Base-by-base conservation (phyloP, 2,113 vertebrate species). In the Cyanoderma ruficeps region DNA sequence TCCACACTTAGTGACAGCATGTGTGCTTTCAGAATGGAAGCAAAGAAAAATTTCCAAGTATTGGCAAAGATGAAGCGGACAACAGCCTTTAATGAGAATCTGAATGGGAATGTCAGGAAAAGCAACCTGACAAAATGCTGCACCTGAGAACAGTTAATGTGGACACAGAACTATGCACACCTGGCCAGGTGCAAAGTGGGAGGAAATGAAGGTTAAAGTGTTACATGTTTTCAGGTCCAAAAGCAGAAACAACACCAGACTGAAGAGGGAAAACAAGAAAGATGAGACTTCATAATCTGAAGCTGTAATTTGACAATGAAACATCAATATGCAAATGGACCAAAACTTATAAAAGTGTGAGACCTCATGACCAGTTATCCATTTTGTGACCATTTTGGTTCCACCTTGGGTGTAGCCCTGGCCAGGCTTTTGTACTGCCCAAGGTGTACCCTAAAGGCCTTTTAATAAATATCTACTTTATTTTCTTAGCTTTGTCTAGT, bases 111-210 rank as follows among this genome's bases (percentile, higher is more conserved):
- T 28, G 16, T 41, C 35, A 57, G 67, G 46, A 82, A 87, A 7
- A 47, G 7, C 24, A 81, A 39, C 4, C 4, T 0, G 0, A 67
- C 42, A 63, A 46, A 68, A 56, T 47, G 27, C 24, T 31, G 42
- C 6, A 41, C n/a, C 47, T 27, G 12, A 87, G 31, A 70, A 70
- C 23, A 74, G 33, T 47, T 59, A 15, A n/a, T 5, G 8, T 39
- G 30, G 15, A 28, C 22, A 47, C 8, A 63, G 17, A 47, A 47
- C n/a, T 22, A 44, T 0, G 2, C 18, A 60, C 13, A 46, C 17
- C 14, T 37, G 13, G 20, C 33, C 13, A 67, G 15, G 20, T 19
- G 21, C 21, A 31, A 79, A 46, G 44, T 9, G 6, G 18, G 14
- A 87, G 17, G 55, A 87, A 63, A 64, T 4, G 1, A 64, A 47